phyloP scores from a whole-genome alignment of 2,888 invertebrate species.

The Hyles lineata region DNA sequence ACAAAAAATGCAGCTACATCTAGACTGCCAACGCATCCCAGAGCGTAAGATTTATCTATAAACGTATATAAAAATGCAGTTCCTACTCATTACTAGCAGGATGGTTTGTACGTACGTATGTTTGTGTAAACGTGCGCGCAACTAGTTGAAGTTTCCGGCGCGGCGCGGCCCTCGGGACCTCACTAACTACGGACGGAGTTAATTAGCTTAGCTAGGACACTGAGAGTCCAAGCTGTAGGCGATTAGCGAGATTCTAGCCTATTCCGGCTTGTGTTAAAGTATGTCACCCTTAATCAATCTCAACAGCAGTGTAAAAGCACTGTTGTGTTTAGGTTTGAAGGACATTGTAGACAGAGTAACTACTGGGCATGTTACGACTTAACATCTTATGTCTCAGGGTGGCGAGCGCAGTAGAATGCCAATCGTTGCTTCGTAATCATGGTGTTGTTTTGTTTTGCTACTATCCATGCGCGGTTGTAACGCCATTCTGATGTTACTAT shows the following conservation, averaged over 20 bases:
- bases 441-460: too few species aligned
- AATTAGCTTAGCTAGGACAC: slow-evolving; percentile 48
- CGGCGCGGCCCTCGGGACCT: slow-evolving; percentile 34
- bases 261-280: too few species aligned
- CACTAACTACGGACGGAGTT: slow-evolving; percentile 42
- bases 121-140: slow-evolving; percentile 30
- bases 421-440: too few species aligned
- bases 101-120: neutral
- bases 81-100: slow-evolving; percentile 17
- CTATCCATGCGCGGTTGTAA: too few species aligned
- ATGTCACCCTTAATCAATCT: too few species aligned
- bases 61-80: slow-evolving; percentile 13
- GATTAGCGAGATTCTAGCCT: neutral
- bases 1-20: neutral
- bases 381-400: too few species aligned
- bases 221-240: slow-evolving; percentile 21
- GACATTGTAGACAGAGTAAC: too few species aligned
- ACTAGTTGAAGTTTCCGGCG: slow-evolving; percentile 58
- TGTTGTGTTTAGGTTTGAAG: too few species aligned
- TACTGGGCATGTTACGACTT: too few species aligned
- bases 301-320: too few species aligned
- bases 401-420: too few species aligned
- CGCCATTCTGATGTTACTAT: too few species aligned
- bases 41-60: slow-evolving; percentile 3
- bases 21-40: neutral